These are phyloP conservation scores for Caenorhabditis brenneri DNA, from an alignment of 1,140 invertebrate genomes.

Conservation along the genomic window DNA sequence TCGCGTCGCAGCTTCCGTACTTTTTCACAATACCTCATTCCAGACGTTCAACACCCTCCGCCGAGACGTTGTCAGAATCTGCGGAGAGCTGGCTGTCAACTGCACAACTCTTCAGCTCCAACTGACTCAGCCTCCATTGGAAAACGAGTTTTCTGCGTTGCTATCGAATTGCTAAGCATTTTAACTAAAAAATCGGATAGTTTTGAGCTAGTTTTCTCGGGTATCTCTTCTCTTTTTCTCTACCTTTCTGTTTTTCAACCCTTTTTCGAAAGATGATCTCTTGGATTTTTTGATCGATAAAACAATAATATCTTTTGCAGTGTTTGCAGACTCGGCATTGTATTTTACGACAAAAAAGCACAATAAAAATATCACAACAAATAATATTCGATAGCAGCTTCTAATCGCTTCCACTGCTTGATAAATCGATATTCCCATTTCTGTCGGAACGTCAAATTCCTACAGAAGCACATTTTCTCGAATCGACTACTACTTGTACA, in stretches of 20 bases:
- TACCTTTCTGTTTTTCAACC: no score
- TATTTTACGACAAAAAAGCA: no score
- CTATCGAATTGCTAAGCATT: constrained; percentile 36
- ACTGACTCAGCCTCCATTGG: constrained; percentile 7
- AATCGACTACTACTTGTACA: not conserved
- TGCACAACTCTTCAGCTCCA: constrained; percentile 34
- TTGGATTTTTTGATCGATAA: no score
- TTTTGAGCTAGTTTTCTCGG: not conserved
- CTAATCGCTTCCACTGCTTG: not conserved
- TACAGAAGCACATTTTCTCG: not conserved
- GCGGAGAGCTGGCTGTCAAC: constrained; percentile 23
- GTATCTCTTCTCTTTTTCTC: no score
- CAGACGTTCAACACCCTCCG: constrained; percentile 31
- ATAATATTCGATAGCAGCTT: no score
- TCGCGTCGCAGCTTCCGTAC: no score
- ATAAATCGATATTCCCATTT: not conserved
- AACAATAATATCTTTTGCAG: no score
- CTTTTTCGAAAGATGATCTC: no score
- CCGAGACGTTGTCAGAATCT: constrained; percentile 33
- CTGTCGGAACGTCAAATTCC: not conserved
- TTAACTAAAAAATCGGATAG: not conserved
- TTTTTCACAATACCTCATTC: not conserved
- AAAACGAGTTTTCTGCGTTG: constrained; percentile 26
- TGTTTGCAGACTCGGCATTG: no score
- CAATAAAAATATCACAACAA: no score